Evolutionary conservation across 1,140 invertebrate genomes (phyloP).

Genomic region (Brachionus manjavacas): DNA sequence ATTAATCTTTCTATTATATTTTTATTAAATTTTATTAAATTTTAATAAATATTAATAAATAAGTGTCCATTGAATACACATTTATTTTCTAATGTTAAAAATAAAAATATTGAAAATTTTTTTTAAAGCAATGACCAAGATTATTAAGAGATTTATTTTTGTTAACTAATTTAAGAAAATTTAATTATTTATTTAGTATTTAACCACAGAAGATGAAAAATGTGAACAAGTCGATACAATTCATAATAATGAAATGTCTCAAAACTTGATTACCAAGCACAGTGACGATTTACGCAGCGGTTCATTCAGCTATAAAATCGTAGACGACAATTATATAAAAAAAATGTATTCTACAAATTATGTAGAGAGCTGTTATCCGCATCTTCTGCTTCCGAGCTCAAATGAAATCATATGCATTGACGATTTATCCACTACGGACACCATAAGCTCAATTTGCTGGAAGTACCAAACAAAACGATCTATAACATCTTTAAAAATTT

Average conservation of each 20-base stretch:
- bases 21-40: no score
- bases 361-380: not conserved
- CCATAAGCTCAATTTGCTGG: conserved; percentile 30
- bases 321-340: conserved; percentile 12
- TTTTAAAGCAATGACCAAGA: no score
- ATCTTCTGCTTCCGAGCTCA: not conserved
- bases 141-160: no score
- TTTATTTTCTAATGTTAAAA: no score
- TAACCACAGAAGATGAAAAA: not conserved
- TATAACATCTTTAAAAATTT: not conserved
- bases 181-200: no score
- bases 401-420: conserved; percentile 22
- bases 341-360: not conserved
- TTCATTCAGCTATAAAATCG: not conserved
- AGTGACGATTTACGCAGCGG: conserved; percentile 31
- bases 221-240: not conserved
- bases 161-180: no score
- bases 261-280: not conserved
- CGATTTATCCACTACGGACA: not conserved
- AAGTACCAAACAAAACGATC: conserved; percentile 14
- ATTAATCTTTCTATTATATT: no score
- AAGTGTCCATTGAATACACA: no score
- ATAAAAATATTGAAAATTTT: no score
- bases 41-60: no score
- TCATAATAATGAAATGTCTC: not conserved